Conservation (phyloP, 2,888 invertebrate species). For the Drosophila falleni region DNA sequence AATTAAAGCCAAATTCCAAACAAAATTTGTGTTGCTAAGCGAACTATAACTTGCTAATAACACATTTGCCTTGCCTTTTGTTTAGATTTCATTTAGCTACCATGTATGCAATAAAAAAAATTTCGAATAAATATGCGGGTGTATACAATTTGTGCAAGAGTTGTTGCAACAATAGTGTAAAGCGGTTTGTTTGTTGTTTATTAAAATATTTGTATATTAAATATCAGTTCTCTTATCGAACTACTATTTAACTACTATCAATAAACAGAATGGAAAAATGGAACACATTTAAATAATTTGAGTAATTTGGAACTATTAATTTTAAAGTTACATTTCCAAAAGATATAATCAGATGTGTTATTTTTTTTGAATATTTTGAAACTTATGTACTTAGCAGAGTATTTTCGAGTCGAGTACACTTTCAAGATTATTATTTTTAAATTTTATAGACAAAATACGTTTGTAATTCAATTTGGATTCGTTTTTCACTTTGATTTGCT, state of each 20-base stretch:
- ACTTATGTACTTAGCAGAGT: background rate
- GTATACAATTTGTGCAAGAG: background rate
- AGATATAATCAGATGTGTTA: too few species aligned
- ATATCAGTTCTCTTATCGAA: too few species aligned
- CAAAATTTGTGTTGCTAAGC: constrained; percentile 44
- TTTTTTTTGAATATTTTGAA: background rate
- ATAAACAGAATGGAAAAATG: background rate
- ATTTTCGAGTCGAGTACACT: background rate
- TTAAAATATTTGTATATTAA: too few species aligned
- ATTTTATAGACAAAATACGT: constrained; percentile 42
- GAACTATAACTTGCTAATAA: constrained; percentile 22
- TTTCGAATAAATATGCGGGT: background rate
- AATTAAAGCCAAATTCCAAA: constrained; percentile 21
- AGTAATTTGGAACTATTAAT: too few species aligned
- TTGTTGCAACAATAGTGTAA: background rate
- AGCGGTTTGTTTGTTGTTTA: background rate
- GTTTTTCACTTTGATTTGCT: constrained; percentile 35
- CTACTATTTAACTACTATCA: background rate
- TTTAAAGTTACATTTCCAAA: too few species aligned
- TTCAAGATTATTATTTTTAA: background rate
- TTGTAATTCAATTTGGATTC: constrained; percentile 48
- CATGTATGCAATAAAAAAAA: constrained; percentile 11
- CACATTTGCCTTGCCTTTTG: constrained; percentile 33
- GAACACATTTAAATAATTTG: too few species aligned
- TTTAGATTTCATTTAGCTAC: constrained; percentile 40